These are phyloP conservation scores for Mormyrus proboscirostris DNA, from an alignment of 2,797 vertebrate genomes.

Conservation along the genomic window DNA sequence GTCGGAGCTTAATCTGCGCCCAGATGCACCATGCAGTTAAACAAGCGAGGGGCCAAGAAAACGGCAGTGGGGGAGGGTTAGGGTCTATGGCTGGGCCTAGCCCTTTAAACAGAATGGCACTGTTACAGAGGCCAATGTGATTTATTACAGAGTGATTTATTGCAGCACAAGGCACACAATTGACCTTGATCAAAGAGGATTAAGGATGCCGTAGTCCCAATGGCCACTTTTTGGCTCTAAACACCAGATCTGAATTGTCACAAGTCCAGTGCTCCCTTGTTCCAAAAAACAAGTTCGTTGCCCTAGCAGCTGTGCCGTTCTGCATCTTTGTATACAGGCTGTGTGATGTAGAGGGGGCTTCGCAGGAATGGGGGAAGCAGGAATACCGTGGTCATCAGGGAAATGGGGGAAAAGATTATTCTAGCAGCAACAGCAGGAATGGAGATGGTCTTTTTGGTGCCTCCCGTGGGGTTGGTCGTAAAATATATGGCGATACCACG, in stretches of 20 bases:
- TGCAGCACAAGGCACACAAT: slow-evolving; percentile 55
- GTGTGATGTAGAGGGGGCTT: not conserved
- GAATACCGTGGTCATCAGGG: not conserved
- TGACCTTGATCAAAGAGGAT: slow-evolving; percentile 70
- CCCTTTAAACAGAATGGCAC: slow-evolving; percentile 46
- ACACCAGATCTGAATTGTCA: slow-evolving; percentile 21
- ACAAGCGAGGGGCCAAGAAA: slow-evolving; percentile 30
- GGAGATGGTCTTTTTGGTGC: not conserved
- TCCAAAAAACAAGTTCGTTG: not conserved
- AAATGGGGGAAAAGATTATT: not conserved
- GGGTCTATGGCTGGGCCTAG: not conserved
- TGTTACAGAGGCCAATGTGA: slow-evolving; percentile 57
- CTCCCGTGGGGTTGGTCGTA: not conserved
- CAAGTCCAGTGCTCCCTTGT: not conserved
- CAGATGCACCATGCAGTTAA: slow-evolving; percentile 24
- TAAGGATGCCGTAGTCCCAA: slow-evolving; percentile 64
- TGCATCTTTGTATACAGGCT: not conserved
- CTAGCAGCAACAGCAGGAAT: not conserved
- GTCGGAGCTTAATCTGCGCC: not conserved
- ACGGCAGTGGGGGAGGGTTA: slow-evolving; percentile 24
- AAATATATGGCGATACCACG: not conserved
- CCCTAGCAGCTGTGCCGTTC: not conserved
- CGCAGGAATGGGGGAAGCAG: not conserved
- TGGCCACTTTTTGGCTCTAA: slow-evolving; percentile 43
- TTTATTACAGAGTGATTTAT: slow-evolving; percentile 69